Base-by-base conservation (phyloP, 2,113 vertebrate species). In the Muntiacus reevesi region DNA sequence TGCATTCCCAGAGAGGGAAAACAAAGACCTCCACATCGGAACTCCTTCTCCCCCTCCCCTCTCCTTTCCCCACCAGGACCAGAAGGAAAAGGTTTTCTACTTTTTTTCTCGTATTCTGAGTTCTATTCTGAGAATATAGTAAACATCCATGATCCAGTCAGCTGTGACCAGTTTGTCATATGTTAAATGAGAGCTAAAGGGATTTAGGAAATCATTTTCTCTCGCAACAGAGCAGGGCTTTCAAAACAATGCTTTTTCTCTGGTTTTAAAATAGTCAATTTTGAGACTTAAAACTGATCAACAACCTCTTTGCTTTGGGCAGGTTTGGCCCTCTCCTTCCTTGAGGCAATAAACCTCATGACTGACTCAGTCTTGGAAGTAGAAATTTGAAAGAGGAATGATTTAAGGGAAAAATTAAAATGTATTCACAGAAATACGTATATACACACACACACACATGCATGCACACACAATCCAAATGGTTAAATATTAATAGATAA, bases 281-380 rank as follows among this genome's bases (percentile, higher is more conserved):
- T 96, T 74, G 54, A 76, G 78, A 85, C 67, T 89, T 85, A 91
- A 45, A 94, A 43, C 52, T 94, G 25, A 94, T 93, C 79, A 92
- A 87, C 27, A 62, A 76, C 54, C 43, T 96, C 74, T 97, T 91
- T 92, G 60, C 93, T 96, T 92, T 7, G 54, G 50, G 43, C 36
- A 94, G 36, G 19, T 89, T 95, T 91, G 91, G 40, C 28, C 62
- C 50, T 91, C 55, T 93, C 27, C 45, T 67, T 87, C 62, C 50
- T 96, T 57, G 14, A 30, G 33, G 33, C 81, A 96, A 87, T 67
- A 55, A 86, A 64, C 52, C 36, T 96, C 83, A 79, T 95, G 90
- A 97, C 45, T 91, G 84, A 97, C 45, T 95, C 50, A 62, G 12
- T 95, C 43, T 87, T 97, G 27, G 13, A 95, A 95, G 43, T 47